Evolutionary conservation across 2,888 invertebrate species (phyloP), one percentile per base, ranked within the genome.

Genomic region (Pristionchus mayeri): DNA sequence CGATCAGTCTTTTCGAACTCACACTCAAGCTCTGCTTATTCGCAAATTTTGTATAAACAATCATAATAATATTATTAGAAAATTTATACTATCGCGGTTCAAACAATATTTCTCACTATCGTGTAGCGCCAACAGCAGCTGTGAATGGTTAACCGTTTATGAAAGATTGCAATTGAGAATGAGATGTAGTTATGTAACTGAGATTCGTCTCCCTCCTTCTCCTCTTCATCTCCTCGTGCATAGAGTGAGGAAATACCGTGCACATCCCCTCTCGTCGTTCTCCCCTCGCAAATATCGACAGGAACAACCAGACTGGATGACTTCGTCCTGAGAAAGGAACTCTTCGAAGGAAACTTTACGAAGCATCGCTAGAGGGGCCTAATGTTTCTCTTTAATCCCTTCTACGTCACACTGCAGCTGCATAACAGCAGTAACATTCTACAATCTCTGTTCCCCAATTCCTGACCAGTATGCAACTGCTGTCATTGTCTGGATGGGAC

Each of bases 251-350:
- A 63, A 82, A 30, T 16, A 63, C 3, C 21, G 34, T 27, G 81
- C 40, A 24, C 81, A 82, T 60, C 81, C 81, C 18, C 57, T 24
- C 18, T 30, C 48, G 24, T 82, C 81, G 21, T 63, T 82, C 21
- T 60, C 63, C 30, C 81, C 81, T 48, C 81, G 40, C 2, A 60
- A 27, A 82, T 63, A 82, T 18, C 81, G 40, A 82, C 81, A 82
- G 2, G 81, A 82, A 48, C 81, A 82, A n/a, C 80, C 80, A 7
- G 76, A 37, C 18, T 50, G 76, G 21, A 78, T 78, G 0, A 50
- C 48, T 1, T 9, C 16, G 30, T 50, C 50, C 76, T 78, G 76
- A 50, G 2, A 50, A 7, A 9, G 11, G 18, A 27, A 27, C 27
- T n/a, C 21, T 54, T n/a, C n/a, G 4, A 13, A 4, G 54, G 54